Evolutionary conservation across 2,888 invertebrate genomes (phyloP).

Genomic region (Pyrochroa serraticornis): DNA sequence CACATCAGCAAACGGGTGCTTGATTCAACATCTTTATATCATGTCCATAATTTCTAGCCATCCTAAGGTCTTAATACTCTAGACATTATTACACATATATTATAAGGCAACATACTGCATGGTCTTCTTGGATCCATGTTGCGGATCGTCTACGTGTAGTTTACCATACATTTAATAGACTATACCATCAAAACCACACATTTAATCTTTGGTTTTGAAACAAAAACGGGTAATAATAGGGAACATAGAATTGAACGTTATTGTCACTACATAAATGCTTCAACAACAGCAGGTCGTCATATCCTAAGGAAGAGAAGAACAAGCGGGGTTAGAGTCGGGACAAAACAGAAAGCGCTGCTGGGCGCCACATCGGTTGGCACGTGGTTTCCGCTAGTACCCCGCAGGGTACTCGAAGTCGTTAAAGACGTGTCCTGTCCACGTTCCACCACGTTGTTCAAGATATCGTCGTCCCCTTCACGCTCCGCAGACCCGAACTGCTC

Average conservation of each 20-base stretch:
- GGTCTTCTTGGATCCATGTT: conserved; percentile 34
- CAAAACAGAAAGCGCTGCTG: conserved; percentile 31
- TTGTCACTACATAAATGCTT: conserved; percentile 52
- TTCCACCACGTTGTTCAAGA: conserved; percentile 51
- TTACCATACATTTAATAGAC: conserved; percentile 37
- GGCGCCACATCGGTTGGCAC: conserved; percentile 44
- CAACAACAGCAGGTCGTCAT: conserved; percentile 42
- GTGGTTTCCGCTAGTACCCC: conserved; percentile 42
- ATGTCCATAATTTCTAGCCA: conserved; percentile 25
- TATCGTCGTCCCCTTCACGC: conserved; percentile 69
- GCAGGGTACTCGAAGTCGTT: conserved; percentile 31
- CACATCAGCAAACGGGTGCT: conserved; percentile 30
- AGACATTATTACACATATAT: conserved; percentile 44
- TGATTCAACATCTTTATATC: conserved; percentile 26
- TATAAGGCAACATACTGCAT: conserved; percentile 54
- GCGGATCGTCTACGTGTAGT: conserved; percentile 7
- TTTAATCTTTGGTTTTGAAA: conserved; percentile 23
- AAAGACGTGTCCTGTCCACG: conserved; percentile 32
- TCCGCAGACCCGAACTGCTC: conserved; percentile 76
- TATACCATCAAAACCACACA: conserved; percentile 35
- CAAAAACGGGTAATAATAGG: conserved; percentile 24
- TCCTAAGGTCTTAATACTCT: conserved; percentile 36
- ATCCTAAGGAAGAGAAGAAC: conserved; percentile 40
- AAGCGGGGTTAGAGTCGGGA: conserved; percentile 28
- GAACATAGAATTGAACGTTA: conserved; percentile 39